Base-by-base conservation (phyloP, 2,797 vertebrate species). In the Halcyon leucocephala region DNA sequence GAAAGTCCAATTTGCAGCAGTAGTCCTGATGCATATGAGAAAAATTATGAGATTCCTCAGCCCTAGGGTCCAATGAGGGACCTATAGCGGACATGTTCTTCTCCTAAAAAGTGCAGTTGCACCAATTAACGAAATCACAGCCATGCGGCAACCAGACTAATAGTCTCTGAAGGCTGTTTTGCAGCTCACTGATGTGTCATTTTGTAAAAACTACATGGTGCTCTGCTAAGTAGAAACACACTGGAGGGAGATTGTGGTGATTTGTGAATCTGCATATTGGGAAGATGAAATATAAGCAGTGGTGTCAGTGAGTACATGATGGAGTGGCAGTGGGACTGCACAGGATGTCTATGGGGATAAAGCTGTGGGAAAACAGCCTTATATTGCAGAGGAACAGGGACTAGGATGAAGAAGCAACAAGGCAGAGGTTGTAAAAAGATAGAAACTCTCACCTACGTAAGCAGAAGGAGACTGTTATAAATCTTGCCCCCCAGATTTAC, bases 171-270 rank as follows among this genome's bases (percentile, higher is more conserved):
- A 86, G 44, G 31, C 4, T 70, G 6, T 51, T 90, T 77, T 73
- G 18, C n/a, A 74, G 14, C 24, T 90, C 35, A 81, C 15, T 0
- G 2, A 26, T 74, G n/a, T 2, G 1, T n/a, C 13, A 26, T 51
- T 70, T 54, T 64, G n/a, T 33, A 64, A 64, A 86, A 39, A 5
- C 24, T 17, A 16, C 13, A 2, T 5, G 24, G 26, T 55, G 15
- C 12, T 81, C 19, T 37, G 19, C 10, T 9, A 78, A 86, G n/a
- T 9, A 73, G 51, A 66, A 64, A 6, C 10, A 55, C 2, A 4
- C 21, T 89, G 29, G 31, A 41, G 35, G 24, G n/a, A 52, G 2
- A 39, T 0, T 1, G 9, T 2, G 1, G 9, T 25, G 20, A 3
- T 86, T 83, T 81, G 41, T 26, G 10, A 51, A 42, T 71, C 24